A percentile compares a stretch with the other conserved stretches of the same genome.
phyloP scores from a whole-genome alignment of 2,888 invertebrate species.

The Deilephila elpenor region DNA sequence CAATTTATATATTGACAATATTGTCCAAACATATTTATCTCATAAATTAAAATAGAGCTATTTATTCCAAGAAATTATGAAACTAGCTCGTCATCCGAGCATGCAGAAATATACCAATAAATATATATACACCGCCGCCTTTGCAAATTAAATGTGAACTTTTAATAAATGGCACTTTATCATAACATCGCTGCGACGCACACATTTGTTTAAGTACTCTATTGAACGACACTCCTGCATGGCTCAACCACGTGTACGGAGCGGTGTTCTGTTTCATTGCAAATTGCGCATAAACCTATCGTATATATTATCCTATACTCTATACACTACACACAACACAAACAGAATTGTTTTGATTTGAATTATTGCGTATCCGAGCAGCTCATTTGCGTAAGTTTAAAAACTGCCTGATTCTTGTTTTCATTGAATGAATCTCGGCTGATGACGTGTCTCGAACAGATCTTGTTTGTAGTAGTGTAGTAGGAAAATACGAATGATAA shows the following conservation, averaged over 20 bases:
- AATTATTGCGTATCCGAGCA: slow-evolving; percentile 14
- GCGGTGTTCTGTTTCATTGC: slow-evolving; percentile 41
- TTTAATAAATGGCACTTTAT: slow-evolving; percentile 1
- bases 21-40: no score
- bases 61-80: no score
- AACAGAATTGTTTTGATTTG: slow-evolving; percentile 27
- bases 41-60: no score
- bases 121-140: neutral
- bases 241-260: slow-evolving; percentile 30
- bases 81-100: no score
- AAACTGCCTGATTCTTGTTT: slow-evolving; percentile 28
- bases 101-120: no score
- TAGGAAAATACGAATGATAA: slow-evolving; percentile 35
- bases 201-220: slow-evolving; percentile 16
- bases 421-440: slow-evolving; percentile 32
- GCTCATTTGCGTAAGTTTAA: slow-evolving; percentile 30
- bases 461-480: slow-evolving; percentile 31
- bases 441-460: slow-evolving; percentile 34
- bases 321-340: neutral
- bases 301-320: slow-evolving; percentile 1
- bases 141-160: neutral
- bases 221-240: slow-evolving; percentile 17
- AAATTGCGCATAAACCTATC: slow-evolving; percentile 35
- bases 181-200: slow-evolving; percentile 4
- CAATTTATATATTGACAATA: no score